Base-by-base conservation (phyloP, 2,888 invertebrate species). In the Marasmarcha lunaedactyla region DNA sequence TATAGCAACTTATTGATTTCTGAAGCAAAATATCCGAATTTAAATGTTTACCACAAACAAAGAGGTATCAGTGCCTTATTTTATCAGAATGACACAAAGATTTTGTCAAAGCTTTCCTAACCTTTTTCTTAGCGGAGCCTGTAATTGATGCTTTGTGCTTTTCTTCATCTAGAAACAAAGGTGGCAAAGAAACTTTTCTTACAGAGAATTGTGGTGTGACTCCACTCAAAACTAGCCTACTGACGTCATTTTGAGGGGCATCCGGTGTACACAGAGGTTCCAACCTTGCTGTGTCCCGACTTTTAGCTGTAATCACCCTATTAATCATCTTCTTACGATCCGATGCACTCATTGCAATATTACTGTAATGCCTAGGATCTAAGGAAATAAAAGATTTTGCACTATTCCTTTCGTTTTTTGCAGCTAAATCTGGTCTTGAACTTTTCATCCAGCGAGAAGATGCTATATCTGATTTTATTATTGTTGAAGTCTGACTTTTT, bases 361-460 rank as follows among this genome's bases (percentile, higher is more conserved):
- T 63, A 13, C 58, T 55, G 43, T 61, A 71, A 50, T 69, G 77
- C 41, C 64, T 71, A 39, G 70, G 64, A 41, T 79, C 81, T 41
- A 81, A 56, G 15, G 81, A 83, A 44, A 74, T 71, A 50, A 74
- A 79, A 25, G 81, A 81, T 49, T 81, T 83, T 45, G 83, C 83
- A 61, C 83, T 83, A 55, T 71, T 76, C 49, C 83, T 71, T 52
- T 72, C 79, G 59, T 63, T 70, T 53, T 73, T 71, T 2, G 68
- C 46, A 1, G 81, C 72, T 0, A 81, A 81, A 39, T 84, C 83
- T 0, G 83, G 79, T 43, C 79, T 61, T 0, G 63, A 60, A 35
- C 59, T 65, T 39, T 69, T 63, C 74, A 79, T 77, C 84, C 84
- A 84, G n/a, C 66, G 57, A 0, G 83, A 84, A 0, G 84, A 84